These are phyloP conservation scores for Charina bottae DNA, from an alignment of 2,113 vertebrate genomes.

Conservation along the genomic window DNA sequence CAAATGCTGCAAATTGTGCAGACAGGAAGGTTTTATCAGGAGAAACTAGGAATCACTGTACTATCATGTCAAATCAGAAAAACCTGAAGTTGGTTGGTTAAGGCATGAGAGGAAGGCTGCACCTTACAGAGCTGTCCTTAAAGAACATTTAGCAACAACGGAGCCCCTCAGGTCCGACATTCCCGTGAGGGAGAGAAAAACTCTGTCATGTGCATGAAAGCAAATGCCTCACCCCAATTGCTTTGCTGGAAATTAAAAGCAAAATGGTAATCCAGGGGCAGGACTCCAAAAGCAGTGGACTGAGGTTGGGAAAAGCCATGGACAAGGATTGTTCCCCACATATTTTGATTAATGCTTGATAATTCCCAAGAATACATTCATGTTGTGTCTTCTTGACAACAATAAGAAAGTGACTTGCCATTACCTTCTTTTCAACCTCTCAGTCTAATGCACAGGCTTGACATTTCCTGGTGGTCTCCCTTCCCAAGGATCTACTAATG, in stretches of 20 bases:
- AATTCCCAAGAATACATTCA: background rate
- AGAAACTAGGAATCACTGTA: background rate
- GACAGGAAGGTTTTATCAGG: background rate
- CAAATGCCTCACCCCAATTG: background rate
- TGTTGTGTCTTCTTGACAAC: background rate
- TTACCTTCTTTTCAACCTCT: background rate
- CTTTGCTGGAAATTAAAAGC: background rate
- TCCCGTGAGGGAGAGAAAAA: background rate
- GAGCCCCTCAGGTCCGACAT: background rate
- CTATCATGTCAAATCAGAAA: background rate
- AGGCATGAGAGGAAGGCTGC: background rate
- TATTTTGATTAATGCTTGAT: background rate
- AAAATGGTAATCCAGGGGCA: background rate
- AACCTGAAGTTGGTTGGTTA: background rate
- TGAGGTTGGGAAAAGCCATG: background rate
- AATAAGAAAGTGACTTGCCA: background rate
- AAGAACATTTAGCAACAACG: background rate
- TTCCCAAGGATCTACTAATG: background rate
- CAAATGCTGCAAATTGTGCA: background rate
- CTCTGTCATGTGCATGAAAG: background rate
- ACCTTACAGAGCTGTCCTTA: background rate
- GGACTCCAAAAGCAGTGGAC: background rate
- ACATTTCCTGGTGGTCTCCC: background rate
- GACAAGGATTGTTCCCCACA: background rate
- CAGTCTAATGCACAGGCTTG: background rate